Evolutionary conservation across 2,113 vertebrate genomes (phyloP).

Genomic region (Salminus brasiliensis): DNA sequence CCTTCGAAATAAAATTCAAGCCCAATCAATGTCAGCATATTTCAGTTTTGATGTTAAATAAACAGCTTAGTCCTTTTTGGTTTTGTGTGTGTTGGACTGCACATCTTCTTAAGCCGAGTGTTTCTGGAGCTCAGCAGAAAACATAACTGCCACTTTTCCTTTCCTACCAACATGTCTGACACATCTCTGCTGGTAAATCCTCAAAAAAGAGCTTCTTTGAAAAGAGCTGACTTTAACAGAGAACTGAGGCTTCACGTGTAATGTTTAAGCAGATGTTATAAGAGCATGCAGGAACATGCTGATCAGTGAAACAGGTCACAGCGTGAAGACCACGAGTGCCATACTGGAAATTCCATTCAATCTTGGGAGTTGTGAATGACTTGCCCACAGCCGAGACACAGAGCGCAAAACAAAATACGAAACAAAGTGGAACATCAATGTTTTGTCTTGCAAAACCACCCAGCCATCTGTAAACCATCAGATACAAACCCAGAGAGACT

Average conservation of each 20-base stretch:
- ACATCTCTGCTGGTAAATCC: not conserved
- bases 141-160: not conserved
- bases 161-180: not conserved
- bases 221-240: slow-evolving; percentile 21
- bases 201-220: not conserved
- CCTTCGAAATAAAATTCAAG: too few relatives aligned
- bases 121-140: not conserved
- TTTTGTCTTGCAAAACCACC: slow-evolving; percentile 35
- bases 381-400: slow-evolving; percentile 21
- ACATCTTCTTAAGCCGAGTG: not conserved
- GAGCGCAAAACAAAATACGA: slow-evolving; percentile 38
- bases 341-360: not conserved
- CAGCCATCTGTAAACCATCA: slow-evolving; percentile 52
- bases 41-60: too few relatives aligned
- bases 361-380: not conserved
- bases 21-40: too few relatives aligned
- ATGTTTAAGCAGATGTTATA: not conserved
- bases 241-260: not conserved
- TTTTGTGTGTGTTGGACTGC: not conserved
- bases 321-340: not conserved
- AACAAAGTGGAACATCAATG: slow-evolving; percentile 32
- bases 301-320: not conserved
- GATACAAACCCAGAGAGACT: slow-evolving; percentile 43
- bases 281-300: slow-evolving; percentile 7
- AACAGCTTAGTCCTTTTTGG: too few relatives aligned